Evolutionary conservation across 2,888 invertebrate species (phyloP), one percentile per base, ranked within the genome.

Genomic region (Agrotis segetum): DNA sequence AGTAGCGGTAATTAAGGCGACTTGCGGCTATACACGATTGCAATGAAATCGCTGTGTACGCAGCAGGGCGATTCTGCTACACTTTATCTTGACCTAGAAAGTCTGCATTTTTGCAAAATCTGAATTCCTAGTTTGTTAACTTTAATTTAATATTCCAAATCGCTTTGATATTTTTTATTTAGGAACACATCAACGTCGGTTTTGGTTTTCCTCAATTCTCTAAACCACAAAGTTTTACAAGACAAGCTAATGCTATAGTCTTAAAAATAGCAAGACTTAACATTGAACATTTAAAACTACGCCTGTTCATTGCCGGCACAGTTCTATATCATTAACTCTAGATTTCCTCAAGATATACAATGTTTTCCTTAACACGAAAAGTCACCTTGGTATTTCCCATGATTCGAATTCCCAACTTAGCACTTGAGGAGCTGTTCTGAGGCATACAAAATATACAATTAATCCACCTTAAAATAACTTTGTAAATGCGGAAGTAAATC

Each of bases 1-100:
- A 79, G 86, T 71, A 79, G 69, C 64, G 34, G 80, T 67, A 75
- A 85, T 85, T 85, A 81, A 73, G 64, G 70, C 59, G 67, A 79
- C 71, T 69, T 53, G 63, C 58, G 46, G 62, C 58, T 49, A 29
- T 67, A 61, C 77, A 79, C 70, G 65, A 76, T 71, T 80, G 84
- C 78, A 75, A 76, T 77, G 62, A 80, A 79, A 85, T 76, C 69
- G 68, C 63, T 55, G 70, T 67, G 44, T 59, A 69, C 68, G 50
- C 60, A 77, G 55, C 84, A 53, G 74, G 72, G 79, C 6, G 34
- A 83, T 76, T 83, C 81, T 73, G 61, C 58, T 56, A 52, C 21
- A 75, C 64, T 76, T 44, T 55, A 34, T 66, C 19, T 52, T 72
- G 72, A 72, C 71, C 80, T 75, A 79, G 46, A 68, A 72, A 69